Percentiles rank a stretch among this genome's conserved stretches.
These are phyloP conservation scores for Lordiphosa clarofinis DNA, from an alignment of 1,140 invertebrate genomes.

Conservation along the genomic window DNA sequence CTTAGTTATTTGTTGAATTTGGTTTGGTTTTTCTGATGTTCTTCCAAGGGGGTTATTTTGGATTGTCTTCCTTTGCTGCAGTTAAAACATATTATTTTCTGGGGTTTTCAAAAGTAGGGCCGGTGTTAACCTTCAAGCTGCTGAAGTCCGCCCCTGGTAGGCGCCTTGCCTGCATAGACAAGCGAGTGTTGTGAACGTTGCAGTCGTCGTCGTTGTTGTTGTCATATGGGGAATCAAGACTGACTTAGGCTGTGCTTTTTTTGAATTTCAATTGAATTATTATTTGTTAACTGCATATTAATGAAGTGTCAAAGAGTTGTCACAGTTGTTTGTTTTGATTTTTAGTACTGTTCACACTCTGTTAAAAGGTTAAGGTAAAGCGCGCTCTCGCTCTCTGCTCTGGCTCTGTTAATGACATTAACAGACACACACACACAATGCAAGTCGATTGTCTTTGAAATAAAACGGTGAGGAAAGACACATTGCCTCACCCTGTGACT, in stretches of 20 bases:
- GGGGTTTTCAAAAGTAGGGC: too few relatives aligned
- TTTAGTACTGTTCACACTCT: constrained; percentile 1
- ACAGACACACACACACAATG: constrained; percentile 28
- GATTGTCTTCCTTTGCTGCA: too few relatives aligned
- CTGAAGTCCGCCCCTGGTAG: background rate
- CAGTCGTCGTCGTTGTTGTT: background rate
- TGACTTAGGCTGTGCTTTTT: constrained; percentile 10
- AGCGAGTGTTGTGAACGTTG: constrained; percentile 11
- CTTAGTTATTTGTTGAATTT: too few relatives aligned
- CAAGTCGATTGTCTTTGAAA: constrained; percentile 16
- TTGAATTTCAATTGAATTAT: constrained; percentile 53
- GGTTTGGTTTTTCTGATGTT: too few relatives aligned
- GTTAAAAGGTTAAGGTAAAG: background rate
- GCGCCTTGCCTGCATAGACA: constrained; percentile 2
- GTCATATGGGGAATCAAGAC: constrained; percentile 12
- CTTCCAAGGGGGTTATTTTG: too few relatives aligned
- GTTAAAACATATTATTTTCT: too few relatives aligned
- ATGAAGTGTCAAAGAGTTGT: constrained; percentile 23
- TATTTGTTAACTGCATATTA: constrained; percentile 42
- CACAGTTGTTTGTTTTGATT: constrained; percentile 34
- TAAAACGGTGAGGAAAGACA: too few relatives aligned
- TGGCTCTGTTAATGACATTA: background rate
- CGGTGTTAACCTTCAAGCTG: background rate
- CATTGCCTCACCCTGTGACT: too few relatives aligned
- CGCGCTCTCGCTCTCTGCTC: too few relatives aligned